Conservation (phyloP, 2,113 vertebrate genomes). For the Eleginops maclovinus region DNA sequence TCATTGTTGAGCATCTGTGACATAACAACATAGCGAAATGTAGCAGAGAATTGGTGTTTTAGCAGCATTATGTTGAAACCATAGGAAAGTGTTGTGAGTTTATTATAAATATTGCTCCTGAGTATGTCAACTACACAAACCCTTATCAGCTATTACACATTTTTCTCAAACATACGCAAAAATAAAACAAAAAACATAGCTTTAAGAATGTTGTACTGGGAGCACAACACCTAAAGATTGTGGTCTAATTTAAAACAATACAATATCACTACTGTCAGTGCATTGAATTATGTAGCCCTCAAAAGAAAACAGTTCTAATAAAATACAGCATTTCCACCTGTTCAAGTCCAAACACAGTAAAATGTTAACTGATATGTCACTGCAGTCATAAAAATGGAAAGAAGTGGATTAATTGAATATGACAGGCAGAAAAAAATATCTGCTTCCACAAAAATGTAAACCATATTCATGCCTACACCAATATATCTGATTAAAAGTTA, state of each 20-base stretch:
- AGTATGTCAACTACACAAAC: slow-evolving; percentile 27
- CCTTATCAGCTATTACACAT: slow-evolving; percentile 35
- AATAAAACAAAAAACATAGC: slow-evolving; percentile 26
- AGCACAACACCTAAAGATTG: slow-evolving; percentile 17
- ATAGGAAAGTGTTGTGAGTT: not conserved
- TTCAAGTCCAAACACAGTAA: slow-evolving; percentile 24
- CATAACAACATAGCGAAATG: not conserved
- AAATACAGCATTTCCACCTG: slow-evolving; percentile 3
- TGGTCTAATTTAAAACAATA: slow-evolving; percentile 15
- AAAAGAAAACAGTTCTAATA: not conserved
- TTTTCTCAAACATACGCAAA: not conserved
- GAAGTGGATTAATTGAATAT: slow-evolving; percentile 11
- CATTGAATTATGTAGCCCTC: slow-evolving; percentile 11
- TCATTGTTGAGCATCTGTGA: not conserved
- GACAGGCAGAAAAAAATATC: not conserved
- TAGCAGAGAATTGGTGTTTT: not conserved
- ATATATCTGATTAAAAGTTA: slow-evolving; percentile 7
- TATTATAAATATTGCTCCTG: slow-evolving; percentile 22
- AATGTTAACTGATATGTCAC: not conserved
- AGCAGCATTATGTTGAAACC: slow-evolving; percentile 32
- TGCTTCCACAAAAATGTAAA: slow-evolving; percentile 42
- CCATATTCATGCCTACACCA: slow-evolving; percentile 2
- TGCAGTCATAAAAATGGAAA: slow-evolving; percentile 2
- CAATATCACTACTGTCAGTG: slow-evolving; percentile 1
- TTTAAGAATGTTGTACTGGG: not conserved